Percentiles rank a stretch among this genome's conserved stretches.
These are phyloP conservation scores for Cataglyphis albicans DNA, from an alignment of 2,888 invertebrate species.

Conservation along the genomic window DNA sequence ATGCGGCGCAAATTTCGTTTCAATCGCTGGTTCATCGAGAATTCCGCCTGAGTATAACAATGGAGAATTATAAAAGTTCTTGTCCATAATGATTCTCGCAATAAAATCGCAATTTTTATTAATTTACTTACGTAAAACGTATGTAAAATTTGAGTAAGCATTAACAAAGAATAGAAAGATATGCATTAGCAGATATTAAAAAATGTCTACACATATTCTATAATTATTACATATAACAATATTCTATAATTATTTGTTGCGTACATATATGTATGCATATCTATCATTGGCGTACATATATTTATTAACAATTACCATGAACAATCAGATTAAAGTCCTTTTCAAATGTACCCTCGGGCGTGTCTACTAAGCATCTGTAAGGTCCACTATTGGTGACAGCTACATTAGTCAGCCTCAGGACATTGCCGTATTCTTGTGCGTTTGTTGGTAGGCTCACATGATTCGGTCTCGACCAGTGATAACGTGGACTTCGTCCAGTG, in stretches of 20 bases:
- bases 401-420: conserved; percentile 88
- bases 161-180: conserved; percentile 6
- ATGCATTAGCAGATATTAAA: background rate
- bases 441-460: conserved; percentile 87
- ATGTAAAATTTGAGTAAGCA: conserved; percentile 23
- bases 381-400: conserved; percentile 89
- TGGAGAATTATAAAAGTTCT: background rate
- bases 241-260: background rate
- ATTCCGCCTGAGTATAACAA: conserved; percentile 72
- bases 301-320: conserved; percentile 86
- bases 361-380: conserved; percentile 90
- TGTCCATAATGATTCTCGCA: background rate
- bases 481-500: conserved; percentile 84
- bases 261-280: background rate
- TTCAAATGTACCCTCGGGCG: conserved; percentile 86
- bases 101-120: background rate
- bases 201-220: background rate
- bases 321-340: conserved; percentile 88
- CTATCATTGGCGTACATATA: background rate
- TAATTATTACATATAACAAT: too few species aligned
- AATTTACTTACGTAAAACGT: conserved; percentile 38
- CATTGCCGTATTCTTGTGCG: conserved; percentile 87
- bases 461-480: conserved; percentile 88
- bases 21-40: conserved; percentile 85
- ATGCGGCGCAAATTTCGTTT: conserved; percentile 88